Evolutionary conservation across 1,140 invertebrate species (phyloP).

Genomic region (Megalopta genalis): DNA sequence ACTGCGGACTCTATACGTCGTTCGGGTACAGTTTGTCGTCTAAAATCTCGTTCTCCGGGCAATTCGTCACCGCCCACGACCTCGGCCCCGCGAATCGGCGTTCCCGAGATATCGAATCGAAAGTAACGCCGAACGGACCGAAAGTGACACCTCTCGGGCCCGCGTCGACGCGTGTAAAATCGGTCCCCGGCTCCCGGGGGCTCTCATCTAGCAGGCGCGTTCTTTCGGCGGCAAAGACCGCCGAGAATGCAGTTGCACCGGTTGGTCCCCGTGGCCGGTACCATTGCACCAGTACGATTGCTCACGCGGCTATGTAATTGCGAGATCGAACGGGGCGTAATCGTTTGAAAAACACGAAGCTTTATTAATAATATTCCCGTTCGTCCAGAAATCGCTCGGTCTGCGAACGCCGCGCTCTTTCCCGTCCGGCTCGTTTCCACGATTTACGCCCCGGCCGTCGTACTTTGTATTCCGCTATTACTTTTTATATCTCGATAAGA

Average conservation of each 20-base stretch:
- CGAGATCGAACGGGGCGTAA: constrained; percentile 12
- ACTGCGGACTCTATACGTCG: no score
- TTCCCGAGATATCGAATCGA: constrained; percentile 25
- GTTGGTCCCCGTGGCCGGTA: background rate
- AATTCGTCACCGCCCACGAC: constrained; percentile 19
- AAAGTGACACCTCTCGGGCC: constrained; percentile 38
- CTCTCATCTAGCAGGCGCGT: constrained; percentile 33
- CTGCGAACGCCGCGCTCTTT: background rate
- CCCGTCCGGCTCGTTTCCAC: constrained; percentile 2
- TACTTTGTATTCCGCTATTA: constrained; percentile 34
- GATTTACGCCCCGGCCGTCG: constrained; percentile 19
- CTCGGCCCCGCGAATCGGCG: background rate
- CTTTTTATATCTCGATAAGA: constrained; percentile 32
- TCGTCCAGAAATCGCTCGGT: no score
- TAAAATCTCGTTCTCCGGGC: background rate
- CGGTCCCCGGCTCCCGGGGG: background rate
- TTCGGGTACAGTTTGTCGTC: background rate
- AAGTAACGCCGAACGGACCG: constrained; percentile 49
- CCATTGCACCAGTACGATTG: constrained; percentile 7
- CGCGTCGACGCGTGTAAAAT: constrained; percentile 17
- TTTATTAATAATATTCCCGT: constrained; percentile 26
- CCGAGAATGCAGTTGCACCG: constrained; percentile 45
- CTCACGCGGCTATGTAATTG: constrained; percentile 16
- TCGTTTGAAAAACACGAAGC: background rate
- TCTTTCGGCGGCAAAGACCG: constrained; percentile 18